phyloP scores from a whole-genome alignment of 2,113 vertebrate genomes.

The Lichenostomus cassidix region DNA sequence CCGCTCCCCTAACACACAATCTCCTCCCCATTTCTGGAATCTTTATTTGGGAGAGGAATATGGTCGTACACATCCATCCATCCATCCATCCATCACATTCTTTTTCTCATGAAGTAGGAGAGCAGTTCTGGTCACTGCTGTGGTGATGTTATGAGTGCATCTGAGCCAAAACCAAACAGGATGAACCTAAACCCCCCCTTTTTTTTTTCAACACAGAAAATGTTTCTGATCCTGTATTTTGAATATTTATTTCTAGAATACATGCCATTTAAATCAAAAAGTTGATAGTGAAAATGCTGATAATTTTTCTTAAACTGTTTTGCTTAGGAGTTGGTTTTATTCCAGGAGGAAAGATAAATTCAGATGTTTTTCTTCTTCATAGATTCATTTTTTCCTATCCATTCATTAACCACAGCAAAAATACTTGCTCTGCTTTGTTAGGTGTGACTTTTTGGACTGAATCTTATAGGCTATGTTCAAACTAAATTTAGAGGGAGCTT shows the following conservation, averaged over 20 bases:
- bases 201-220: background rate
- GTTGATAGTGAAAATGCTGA: background rate
- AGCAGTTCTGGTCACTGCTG: rapidly evolving
- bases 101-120: background rate
- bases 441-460: background rate
- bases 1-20: rapidly evolving
- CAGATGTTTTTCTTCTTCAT: background rate
- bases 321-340: background rate
- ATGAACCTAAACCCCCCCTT: background rate
- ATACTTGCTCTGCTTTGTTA: slow-evolving; percentile 19
- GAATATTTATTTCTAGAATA: background rate
- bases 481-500: slow-evolving; percentile 3
- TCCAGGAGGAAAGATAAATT: background rate
- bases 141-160: rapidly evolving
- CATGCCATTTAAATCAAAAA: background rate
- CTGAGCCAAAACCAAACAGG: background rate
- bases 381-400: background rate
- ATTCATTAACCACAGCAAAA: slow-evolving; percentile 11
- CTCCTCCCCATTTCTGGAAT: background rate
- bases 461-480: background rate
- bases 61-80: no score
- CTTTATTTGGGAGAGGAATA: background rate
- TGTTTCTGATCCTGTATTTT: background rate
- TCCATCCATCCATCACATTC: background rate
- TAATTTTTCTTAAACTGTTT: background rate